Base-by-base conservation (phyloP, 2,113 vertebrate genomes). In the Oplegnathus fasciatus region DNA sequence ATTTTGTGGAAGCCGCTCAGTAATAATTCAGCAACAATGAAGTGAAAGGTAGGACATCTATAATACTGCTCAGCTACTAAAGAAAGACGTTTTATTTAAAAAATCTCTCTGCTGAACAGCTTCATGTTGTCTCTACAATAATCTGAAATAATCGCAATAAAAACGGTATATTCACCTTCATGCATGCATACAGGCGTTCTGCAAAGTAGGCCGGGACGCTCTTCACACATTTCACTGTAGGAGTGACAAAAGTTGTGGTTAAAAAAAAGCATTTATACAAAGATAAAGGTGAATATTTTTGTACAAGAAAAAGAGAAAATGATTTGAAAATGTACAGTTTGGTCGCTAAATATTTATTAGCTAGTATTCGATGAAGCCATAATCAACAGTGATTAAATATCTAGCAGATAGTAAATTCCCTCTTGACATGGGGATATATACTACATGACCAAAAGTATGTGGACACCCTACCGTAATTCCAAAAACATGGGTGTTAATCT, bases 191-290 rank as follows among this genome's bases (percentile, higher is more conserved):
- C n/a, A 95, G 88, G 0, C 54, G 75, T 60, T 94, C 94, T 13
- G 94, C 95, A 17, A 95, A 83, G 84, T 92, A 95, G 26, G 84
- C 87, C 1, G 93, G 93, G 0, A 81, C 50, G 7, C 73, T 93
- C 84, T 90, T 92, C 70, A 88, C 93, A 89, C 94, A 95, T 71
- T 94, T 94, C 78, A 95, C 95, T 95, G 84, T 3, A 84, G 82
- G 9, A 58, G 26, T 0, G 15, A 62, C 17, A 17, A 22, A 62
- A 17, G 6, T 11, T 32, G 14, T 48, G 20, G 18, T 55, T 34
- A 34, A 24, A 78, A 44, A 68, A 30, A 2, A 54, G 15, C 54
- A 60, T 57, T 74, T 24, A 74, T 6, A 48, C 28, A 48, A 50
- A 17, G 5, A 72, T 3, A 24, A 4, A 14, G 26, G n/a, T n/a